Evolutionary conservation across 2,797 vertebrate species (phyloP).

Genomic region (Schizopygopsis malacanthus): DNA sequence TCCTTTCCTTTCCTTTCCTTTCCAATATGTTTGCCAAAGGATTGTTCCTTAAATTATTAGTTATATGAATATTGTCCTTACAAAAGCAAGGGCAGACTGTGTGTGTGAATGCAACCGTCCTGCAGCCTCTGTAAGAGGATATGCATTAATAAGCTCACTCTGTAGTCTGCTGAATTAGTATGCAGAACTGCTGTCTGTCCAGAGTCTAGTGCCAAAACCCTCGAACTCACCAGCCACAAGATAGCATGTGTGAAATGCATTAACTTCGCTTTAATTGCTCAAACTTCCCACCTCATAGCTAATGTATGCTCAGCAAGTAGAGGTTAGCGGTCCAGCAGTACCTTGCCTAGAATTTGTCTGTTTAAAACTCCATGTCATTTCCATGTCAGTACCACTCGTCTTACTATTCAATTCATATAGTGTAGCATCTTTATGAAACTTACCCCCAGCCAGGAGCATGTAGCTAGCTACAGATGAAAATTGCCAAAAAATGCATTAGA

Average conservation of each 20-base stretch:
- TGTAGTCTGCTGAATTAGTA: slow-evolving; percentile 56
- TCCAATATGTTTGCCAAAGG: neutral
- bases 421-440: neutral
- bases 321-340: slow-evolving; percentile 31
- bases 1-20: neutral
- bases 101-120: slow-evolving; percentile 23
- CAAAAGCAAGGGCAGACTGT: slow-evolving; percentile 26
- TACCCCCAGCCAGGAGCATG: neutral
- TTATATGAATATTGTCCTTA: slow-evolving; percentile 8
- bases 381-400: slow-evolving; percentile 3
- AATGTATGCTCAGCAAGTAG: slow-evolving; percentile 55
- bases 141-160: slow-evolving; percentile 54
- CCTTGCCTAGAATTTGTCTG: slow-evolving; percentile 4
- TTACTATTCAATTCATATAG: neutral
- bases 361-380: slow-evolving; percentile 26
- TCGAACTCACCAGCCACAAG: slow-evolving; percentile 53
- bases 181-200: slow-evolving; percentile 51
- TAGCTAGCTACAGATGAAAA: neutral
- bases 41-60: slow-evolving; percentile 24
- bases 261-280: slow-evolving; percentile 63
- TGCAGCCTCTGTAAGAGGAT: slow-evolving; percentile 26
- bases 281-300: slow-evolving; percentile 50
- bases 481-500: neutral
- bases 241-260: slow-evolving; percentile 60
- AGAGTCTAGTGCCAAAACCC: slow-evolving; percentile 48